These are phyloP conservation scores for Ptilonorhynchus violaceus DNA, from an alignment of 2,113 vertebrate genomes.

Conservation along the genomic window DNA sequence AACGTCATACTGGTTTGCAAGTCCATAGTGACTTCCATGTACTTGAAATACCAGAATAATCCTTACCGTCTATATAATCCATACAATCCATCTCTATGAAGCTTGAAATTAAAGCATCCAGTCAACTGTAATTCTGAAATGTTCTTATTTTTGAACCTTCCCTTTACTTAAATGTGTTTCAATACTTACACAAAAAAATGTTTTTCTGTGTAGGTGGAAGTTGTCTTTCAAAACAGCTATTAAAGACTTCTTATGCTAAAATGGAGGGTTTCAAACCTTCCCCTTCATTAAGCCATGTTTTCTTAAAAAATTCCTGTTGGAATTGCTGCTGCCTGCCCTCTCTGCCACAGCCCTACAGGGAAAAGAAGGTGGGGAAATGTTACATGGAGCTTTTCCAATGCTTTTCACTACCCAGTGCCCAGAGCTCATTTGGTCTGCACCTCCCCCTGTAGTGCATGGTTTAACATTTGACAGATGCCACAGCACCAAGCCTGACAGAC, in stretches of 20 bases:
- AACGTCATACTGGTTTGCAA: accelerated
- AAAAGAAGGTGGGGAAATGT: neutral
- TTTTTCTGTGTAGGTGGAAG: neutral
- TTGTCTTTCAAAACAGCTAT: neutral
- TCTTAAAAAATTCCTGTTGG: neutral
- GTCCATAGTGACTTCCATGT: accelerated
- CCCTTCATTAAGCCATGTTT: neutral
- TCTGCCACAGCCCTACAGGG: neutral
- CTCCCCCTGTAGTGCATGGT: neutral
- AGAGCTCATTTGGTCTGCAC: neutral
- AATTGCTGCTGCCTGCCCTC: neutral
- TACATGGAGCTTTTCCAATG: neutral
- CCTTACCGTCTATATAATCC: neutral
- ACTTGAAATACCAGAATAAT: neutral
- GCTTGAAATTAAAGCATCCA: neutral
- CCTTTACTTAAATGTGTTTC: neutral
- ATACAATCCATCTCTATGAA: neutral
- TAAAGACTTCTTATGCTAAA: neutral
- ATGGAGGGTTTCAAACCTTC: neutral
- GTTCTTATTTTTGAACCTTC: neutral
- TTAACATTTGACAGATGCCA: neutral
- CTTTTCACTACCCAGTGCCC: neutral
- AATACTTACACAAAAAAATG: neutral
- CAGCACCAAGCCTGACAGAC: neutral
- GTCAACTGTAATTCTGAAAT: neutral